phyloP scores from a whole-genome alignment of 2,888 invertebrate genomes.

The Lagria hirta region DNA sequence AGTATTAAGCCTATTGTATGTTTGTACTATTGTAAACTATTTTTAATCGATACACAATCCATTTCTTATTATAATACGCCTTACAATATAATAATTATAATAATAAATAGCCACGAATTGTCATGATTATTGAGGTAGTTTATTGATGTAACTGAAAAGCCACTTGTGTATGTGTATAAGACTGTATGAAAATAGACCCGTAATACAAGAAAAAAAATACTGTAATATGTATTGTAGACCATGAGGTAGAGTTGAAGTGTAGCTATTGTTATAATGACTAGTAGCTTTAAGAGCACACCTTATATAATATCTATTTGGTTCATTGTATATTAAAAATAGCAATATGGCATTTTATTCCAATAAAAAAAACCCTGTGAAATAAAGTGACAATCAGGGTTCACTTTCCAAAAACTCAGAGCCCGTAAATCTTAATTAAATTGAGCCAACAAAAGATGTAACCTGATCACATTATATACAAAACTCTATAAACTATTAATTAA shows the following conservation, averaged over 20 bases:
- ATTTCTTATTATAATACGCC: slow-evolving; percentile 6
- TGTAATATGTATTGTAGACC: slow-evolving; percentile 42
- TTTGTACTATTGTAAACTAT: slow-evolving; percentile 29
- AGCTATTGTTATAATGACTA: slow-evolving; percentile 42
- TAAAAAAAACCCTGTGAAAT: slow-evolving; percentile 21
- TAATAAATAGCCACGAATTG: slow-evolving; percentile 29
- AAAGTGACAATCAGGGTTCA: slow-evolving; percentile 43
- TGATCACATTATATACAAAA: slow-evolving; percentile 13
- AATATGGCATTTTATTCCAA: slow-evolving; percentile 31
- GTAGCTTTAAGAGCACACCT: slow-evolving; percentile 37
- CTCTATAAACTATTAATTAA: slow-evolving; percentile 22
- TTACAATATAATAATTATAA: slow-evolving; percentile 15
- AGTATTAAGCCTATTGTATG: slow-evolving; percentile 10
- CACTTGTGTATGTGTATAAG: slow-evolving; percentile 33
- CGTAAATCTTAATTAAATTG: slow-evolving; percentile 18
- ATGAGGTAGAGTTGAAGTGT: slow-evolving; percentile 43
- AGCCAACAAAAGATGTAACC: slow-evolving; percentile 16
- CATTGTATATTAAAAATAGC: slow-evolving; percentile 36
- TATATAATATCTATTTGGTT: slow-evolving; percentile 49
- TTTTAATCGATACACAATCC: too few relatives aligned
- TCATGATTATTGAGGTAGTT: slow-evolving; percentile 32
- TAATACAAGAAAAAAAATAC: slow-evolving; percentile 42
- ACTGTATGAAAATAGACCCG: slow-evolving; percentile 32
- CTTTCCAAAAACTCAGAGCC: slow-evolving; percentile 10
- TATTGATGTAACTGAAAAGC: slow-evolving; percentile 29